Evolutionary conservation across 92 coral and sea anemone species (phyloP), one percentile per base, ranked within the genome.

Genomic region (Zoanthus sansibaricus): DNA sequence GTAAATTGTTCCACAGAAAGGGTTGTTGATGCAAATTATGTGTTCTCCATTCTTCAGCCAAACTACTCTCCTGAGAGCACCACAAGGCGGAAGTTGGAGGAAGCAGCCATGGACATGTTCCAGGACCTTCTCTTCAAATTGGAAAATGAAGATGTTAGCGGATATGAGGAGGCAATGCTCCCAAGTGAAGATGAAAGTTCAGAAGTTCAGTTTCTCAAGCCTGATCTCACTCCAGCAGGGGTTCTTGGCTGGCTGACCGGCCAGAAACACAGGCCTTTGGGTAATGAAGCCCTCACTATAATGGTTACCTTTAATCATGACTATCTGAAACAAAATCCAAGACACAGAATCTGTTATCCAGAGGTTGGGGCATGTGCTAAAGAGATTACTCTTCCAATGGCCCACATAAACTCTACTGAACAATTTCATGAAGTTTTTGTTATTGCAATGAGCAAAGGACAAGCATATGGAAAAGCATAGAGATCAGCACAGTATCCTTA

Each of bases 71-170:
- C 78, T 11, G 82, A 74, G 76, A 86, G 82, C 21, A 88, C 74
- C 30, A n/a, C 82, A 55, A 80, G 71, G 70, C 61, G 87, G 37
- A 48, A 25, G 3, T 69, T 82, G 17, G 91, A 88, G 68, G 87
- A 88, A 52, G 37, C 58, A 18, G 77, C 75, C 62, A 87, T 88
- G 87, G 87, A 88, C 51, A 61, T 69, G 52, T 82, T 88, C 45
- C 91, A 88, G 66, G 91, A 88, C 42, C 47, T 88, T 68, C 76
- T 88, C 72, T 82, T 88, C 82, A 88, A 72, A 14, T 72, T 88
- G 75, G 87, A 88, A 72, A 87, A 88, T 80, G 82, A 88, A 46
- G 48, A 67, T 25, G 86, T 70, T 47, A 15, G 44, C 5, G 67
- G 37, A 15, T 70, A 42, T 67, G 75, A 42, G 54, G 87, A 72